These are phyloP conservation scores for Planococcus citri DNA, from an alignment of 1,140 invertebrate species.

Conservation along the genomic window DNA sequence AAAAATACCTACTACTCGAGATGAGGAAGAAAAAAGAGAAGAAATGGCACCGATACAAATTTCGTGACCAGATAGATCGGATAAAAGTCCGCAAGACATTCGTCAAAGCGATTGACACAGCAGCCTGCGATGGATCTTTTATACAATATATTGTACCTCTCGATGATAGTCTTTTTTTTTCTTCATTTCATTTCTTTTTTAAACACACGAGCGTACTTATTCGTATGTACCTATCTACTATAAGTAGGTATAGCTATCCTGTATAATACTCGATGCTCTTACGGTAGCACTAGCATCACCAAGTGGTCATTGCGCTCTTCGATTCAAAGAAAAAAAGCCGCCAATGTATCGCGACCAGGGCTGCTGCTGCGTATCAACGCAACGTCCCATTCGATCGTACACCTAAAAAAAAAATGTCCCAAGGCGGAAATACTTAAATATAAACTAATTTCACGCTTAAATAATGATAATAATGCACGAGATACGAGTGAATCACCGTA, in stretches of 20 bases:
- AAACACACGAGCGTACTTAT: too few species aligned
- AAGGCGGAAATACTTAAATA: background rate
- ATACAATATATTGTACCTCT: too few species aligned
- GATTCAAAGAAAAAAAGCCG: background rate
- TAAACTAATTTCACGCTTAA: background rate
- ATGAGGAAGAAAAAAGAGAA: background rate
- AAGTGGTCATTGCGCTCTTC: constrained; percentile 3
- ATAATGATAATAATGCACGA: background rate
- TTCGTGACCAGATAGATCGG: background rate
- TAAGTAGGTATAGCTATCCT: too few species aligned
- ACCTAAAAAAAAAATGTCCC: too few species aligned
- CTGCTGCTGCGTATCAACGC: too few species aligned
- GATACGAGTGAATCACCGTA: too few species aligned
- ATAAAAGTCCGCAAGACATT: background rate
- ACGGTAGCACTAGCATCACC: too few species aligned
- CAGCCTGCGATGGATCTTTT: background rate
- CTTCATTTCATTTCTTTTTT: too few species aligned
- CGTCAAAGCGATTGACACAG: constrained; percentile 5
- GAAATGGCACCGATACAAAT: background rate
- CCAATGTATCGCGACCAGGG: too few species aligned
- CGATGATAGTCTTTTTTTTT: background rate
- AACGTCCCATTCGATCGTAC: too few species aligned
- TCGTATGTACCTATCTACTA: too few species aligned
- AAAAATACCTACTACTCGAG: too few species aligned
- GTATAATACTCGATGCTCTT: background rate